A percentile compares a stretch with the other conserved stretches of the same genome.
Conservation (phyloP, 2,888 invertebrate species). For the Clostera curtula region DNA sequence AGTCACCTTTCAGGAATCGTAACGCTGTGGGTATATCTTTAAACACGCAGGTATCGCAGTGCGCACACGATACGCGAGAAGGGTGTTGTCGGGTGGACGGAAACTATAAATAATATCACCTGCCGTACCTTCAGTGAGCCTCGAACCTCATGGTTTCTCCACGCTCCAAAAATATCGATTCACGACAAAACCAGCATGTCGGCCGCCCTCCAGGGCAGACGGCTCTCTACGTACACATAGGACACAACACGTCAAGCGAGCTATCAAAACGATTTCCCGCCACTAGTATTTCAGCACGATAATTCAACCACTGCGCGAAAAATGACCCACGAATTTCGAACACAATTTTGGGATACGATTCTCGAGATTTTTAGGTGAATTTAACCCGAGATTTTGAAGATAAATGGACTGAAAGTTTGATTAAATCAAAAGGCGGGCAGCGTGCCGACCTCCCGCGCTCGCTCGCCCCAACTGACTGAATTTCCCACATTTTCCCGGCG, state of each 20-base stretch:
- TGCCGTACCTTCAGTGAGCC: constrained; percentile 66
- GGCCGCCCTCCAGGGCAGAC: constrained; percentile 71
- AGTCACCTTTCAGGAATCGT: too few species aligned
- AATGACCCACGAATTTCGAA: constrained; percentile 15
- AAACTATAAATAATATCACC: constrained; percentile 46
- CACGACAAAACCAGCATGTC: constrained; percentile 72
- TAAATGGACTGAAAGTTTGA: constrained; percentile 64
- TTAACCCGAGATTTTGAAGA: constrained; percentile 40
- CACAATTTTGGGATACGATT: constrained; percentile 25
- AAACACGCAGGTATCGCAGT: constrained; percentile 13
- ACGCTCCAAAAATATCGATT: constrained; percentile 74
- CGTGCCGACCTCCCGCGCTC: constrained; percentile 49
- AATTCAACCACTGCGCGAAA: constrained; percentile 29
- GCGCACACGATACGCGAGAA: constrained; percentile 9
- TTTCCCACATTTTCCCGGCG: constrained; percentile 70
- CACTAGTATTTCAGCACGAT: constrained; percentile 67
- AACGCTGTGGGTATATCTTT: constrained; percentile 30
- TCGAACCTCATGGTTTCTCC: constrained; percentile 65
- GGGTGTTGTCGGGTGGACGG: constrained; percentile 22
- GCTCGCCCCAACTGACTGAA: constrained; percentile 68
- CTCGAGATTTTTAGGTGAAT: constrained; percentile 22
- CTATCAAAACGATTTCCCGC: constrained; percentile 74
- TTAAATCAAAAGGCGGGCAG: constrained; percentile 35
- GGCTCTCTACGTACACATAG: constrained; percentile 70
- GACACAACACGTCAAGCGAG: constrained; percentile 72